Percentiles rank a stretch among this genome's conserved stretches.
These are phyloP conservation scores for Empidonax alnorum DNA, from an alignment of 2,113 vertebrate genomes.

Conservation along the genomic window DNA sequence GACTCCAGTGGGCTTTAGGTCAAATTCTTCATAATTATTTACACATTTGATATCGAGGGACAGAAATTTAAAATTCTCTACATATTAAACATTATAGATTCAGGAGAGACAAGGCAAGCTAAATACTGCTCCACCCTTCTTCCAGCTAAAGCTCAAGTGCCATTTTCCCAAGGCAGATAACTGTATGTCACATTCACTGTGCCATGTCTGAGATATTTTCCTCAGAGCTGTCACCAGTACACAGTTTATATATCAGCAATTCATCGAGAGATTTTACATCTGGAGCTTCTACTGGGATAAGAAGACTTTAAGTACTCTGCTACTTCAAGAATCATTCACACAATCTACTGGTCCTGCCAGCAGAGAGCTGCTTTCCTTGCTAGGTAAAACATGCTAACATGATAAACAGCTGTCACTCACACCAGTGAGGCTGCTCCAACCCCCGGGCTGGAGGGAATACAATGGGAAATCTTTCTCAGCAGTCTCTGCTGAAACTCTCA, in stretches of 20 bases:
- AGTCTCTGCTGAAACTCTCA: background rate
- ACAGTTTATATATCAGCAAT: background rate
- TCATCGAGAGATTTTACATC: background rate
- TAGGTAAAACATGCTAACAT: background rate
- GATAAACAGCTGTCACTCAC: background rate
- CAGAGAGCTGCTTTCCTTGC: background rate
- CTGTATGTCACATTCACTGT: fast-evolving
- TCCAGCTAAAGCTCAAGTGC: background rate
- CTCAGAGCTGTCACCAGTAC: background rate
- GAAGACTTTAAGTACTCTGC: background rate
- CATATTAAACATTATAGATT: background rate
- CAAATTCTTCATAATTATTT: background rate
- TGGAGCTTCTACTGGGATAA: background rate
- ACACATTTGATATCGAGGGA: background rate
- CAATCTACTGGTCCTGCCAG: background rate
- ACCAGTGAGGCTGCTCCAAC: background rate
- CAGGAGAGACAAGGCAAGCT: background rate
- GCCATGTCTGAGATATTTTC: background rate
- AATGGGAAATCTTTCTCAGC: background rate
- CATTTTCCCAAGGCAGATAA: background rate
- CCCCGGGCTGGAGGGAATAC: background rate
- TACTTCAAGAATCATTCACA: background rate
- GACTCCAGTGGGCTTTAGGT: background rate
- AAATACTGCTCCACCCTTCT: background rate
- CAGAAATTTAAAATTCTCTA: background rate